phyloP scores from a whole-genome alignment of 2,113 vertebrate genomes.

The Pipra filicauda region DNA sequence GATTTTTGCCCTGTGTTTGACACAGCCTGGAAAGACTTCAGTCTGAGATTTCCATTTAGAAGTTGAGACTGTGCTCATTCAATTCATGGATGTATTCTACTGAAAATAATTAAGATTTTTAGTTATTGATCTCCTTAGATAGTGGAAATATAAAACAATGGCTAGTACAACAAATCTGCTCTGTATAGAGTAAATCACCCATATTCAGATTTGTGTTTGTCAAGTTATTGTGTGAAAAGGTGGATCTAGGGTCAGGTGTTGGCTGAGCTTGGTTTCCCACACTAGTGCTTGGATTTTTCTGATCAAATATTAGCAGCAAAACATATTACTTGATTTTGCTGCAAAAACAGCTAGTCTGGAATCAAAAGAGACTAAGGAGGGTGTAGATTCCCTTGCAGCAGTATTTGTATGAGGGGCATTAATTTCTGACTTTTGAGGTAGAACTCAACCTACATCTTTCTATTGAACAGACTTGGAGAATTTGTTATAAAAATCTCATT shows the following conservation, averaged over 20 bases:
- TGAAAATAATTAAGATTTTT: background rate
- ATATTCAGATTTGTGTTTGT: background rate
- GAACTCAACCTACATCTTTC: background rate
- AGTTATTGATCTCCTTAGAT: background rate
- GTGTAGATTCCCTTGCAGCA: background rate
- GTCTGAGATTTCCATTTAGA: background rate
- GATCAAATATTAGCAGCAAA: background rate
- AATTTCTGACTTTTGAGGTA: background rate
- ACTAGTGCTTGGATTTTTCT: background rate
- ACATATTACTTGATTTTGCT: background rate
- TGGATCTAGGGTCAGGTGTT: background rate
- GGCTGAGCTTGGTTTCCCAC: background rate
- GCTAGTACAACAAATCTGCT: background rate
- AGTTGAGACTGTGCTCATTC: background rate
- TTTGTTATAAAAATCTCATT: background rate
- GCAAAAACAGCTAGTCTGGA: background rate
- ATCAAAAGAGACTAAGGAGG: background rate
- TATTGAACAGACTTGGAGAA: background rate
- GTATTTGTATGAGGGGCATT: background rate
- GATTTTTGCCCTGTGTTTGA: background rate
- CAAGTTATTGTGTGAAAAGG: background rate
- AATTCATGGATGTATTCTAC: background rate
- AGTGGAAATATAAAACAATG: background rate
- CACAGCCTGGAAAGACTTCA: background rate
- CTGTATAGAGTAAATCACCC: background rate